Evolutionary conservation across 2,113 vertebrate genomes (phyloP).

Genomic region (Mixornis gularis): DNA sequence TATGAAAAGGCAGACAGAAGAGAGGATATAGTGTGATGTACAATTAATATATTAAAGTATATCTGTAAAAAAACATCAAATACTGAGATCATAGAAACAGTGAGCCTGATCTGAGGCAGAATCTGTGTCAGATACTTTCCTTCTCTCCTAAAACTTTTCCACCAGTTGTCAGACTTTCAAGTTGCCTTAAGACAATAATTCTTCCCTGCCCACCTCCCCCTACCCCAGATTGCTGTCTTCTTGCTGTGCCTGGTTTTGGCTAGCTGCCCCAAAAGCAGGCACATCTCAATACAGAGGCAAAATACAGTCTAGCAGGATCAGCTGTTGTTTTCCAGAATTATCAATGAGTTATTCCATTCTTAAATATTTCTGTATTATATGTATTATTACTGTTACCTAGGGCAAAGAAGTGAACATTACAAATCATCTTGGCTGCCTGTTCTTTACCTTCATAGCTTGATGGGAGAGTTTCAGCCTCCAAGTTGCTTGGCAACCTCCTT

Average conservation of each 20-base stretch:
- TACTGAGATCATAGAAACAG: neutral
- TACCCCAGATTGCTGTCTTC: neutral
- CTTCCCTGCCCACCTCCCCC: neutral
- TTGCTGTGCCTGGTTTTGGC: neutral
- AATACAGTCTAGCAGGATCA: neutral
- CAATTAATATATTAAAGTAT: neutral
- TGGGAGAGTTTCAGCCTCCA: constrained; percentile 19
- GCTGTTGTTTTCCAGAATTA: neutral
- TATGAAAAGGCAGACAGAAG: neutral
- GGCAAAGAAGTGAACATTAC: neutral
- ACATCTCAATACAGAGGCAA: neutral
- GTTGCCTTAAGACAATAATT: neutral
- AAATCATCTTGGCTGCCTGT: neutral
- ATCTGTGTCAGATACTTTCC: neutral
- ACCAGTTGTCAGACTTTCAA: neutral
- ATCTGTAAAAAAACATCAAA: neutral
- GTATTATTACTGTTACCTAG: neutral
- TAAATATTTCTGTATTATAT: neutral
- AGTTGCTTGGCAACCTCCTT: constrained; percentile 75
- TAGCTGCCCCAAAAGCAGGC: neutral
- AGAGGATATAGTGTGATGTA: neutral
- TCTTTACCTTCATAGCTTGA: neutral
- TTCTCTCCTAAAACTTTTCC: neutral
- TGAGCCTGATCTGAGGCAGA: neutral
- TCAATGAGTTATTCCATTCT: neutral